Evolutionary conservation across 2,113 vertebrate genomes (phyloP), one percentile per base, ranked within the genome.

Genomic region (Anguilla rostrata): DNA sequence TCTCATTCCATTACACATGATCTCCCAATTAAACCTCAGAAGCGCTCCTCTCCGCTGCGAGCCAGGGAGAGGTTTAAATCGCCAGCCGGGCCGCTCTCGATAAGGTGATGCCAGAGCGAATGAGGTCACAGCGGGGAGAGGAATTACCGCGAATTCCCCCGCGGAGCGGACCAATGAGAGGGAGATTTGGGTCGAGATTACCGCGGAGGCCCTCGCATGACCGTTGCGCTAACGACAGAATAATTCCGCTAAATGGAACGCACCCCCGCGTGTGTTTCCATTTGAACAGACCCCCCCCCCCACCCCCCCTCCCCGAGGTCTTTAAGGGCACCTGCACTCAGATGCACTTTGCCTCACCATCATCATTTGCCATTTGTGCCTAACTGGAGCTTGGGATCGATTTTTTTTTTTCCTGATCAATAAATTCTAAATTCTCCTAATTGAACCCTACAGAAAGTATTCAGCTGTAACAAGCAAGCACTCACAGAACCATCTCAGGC

Each of bases 1-100:
- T 86, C 88, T 90, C 49, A 12, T 94, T 94, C 91, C 92, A 94
- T 92, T 92, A 91, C 91, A 53, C 88, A 86, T 89, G 85, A 87
- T 88, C 91, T 90, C 82, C 86, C 81, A 90, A 1, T 91, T 92
- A 93, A 92, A 90, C 84, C 78, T 92, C 90, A 94, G 92, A 92
- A 34, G 34, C 93, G 91, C 49, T 20, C 79, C 46, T 78, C 20
- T 6, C 7, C 81, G 41, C 60, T 83, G 78, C 39, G 41, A 40
- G 86, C 60, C 87, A 92, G 81, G 43, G 84, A 87, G 84, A 78
- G 88, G 34, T 34, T 34, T 34, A 82, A 89, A 90, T 26, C 78
- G 60, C 85, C 84, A 85, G 84, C 34, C 89, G 87, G 83, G 86
- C 22, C 39, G 56, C 40, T 75, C 63, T 12, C 5, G 78, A 87